A percentile compares a stretch with the other conserved stretches of the same genome.
These are phyloP conservation scores for Hydractinia echinata DNA, from an alignment of 30 jellyfish, hydroid and myxozoan species.

Conservation along the genomic window DNA sequence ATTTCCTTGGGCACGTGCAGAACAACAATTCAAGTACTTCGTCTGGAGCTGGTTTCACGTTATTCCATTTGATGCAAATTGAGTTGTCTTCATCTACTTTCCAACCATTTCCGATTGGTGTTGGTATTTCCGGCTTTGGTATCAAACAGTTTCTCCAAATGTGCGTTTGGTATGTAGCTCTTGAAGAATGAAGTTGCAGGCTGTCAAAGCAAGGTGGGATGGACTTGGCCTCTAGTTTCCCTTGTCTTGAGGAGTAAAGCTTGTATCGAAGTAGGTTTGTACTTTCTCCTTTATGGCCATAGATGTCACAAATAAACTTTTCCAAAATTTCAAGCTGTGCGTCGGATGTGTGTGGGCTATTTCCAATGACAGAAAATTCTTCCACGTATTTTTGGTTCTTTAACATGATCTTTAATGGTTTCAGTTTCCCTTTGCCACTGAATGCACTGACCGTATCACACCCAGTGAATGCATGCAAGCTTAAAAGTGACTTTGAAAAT, in stretches of 20 bases:
- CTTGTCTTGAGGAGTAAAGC: conserved; percentile 33
- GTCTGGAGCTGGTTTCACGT: conserved; percentile 42
- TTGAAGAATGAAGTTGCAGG: neutral
- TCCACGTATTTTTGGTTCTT: conserved; percentile 12
- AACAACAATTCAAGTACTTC: conserved; percentile 34
- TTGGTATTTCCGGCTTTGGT: conserved; percentile 3
- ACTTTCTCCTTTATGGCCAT: conserved; percentile 20
- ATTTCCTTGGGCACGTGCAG: conserved; percentile 46
- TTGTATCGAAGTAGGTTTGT: conserved; percentile 35
- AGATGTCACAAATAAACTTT: conserved; percentile 18
- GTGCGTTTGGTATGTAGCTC: neutral
- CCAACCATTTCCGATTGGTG: conserved; percentile 14
- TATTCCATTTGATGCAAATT: conserved; percentile 34
- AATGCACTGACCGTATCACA: conserved; percentile 43
- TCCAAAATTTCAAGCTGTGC: conserved; percentile 2
- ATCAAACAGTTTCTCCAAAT: conserved; percentile 3
- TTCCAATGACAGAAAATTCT: conserved; percentile 14
- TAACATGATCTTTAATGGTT: conserved; percentile 15
- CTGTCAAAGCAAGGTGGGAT: neutral
- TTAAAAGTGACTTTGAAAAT: conserved; percentile 18
- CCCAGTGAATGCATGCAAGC: conserved; percentile 40
- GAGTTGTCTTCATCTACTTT: conserved; percentile 29
- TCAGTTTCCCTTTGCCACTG: conserved; percentile 29
- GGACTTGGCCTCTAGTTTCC: conserved; percentile 20
- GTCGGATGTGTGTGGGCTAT: conserved; percentile 14